Evolutionary conservation across 1,140 invertebrate species (phyloP), one percentile per base, ranked within the genome.

Genomic region (Leptinotarsa lineolata): DNA sequence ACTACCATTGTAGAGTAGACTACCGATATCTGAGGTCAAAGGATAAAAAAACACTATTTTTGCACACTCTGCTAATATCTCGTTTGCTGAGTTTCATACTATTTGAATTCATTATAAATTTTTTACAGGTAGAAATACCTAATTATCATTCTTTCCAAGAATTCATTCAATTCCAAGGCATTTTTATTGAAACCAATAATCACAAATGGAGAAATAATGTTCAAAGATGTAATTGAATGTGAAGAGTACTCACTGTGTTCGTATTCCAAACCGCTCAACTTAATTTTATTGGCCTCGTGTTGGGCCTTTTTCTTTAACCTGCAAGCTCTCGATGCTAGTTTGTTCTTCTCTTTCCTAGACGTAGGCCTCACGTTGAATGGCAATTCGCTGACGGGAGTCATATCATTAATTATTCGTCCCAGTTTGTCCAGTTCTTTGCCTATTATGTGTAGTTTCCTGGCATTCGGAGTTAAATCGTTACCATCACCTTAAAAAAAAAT

Each of bases 261-360:
- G 82, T 91, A 89, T 87, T 98, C 95, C 65, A 99, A 86, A 30
- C 97, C 97, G 85, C 91, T 93, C 3, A 98, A 86, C 87, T 99
- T 99, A 46, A 99, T 91, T 86, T 97, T 97, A 81, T 97, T 97
- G 3, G 95, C 95, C 85, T 97, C 95, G 83, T 97, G 95, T 84
- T 97, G 95, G 13, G 95, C 95, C 85, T 97, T 97, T 83, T 97
- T 97, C 87, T 97, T 97, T 74, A 97, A 86, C 68, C 97, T 89
- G 85, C 97, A 99, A 44, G 96, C 97, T 69, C 97, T 91, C 0
- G 97, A 98, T 6, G 97, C 97, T 24, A 98, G 86, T 87, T 99
- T 99, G 84, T 99, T 99, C 83, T 99, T 99, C 85, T 99, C 97
- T 85, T 98, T 98, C 22, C 96, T 90, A 8, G 95, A 96, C 84